A percentile compares a stretch with the other conserved stretches of the same genome.
These are phyloP conservation scores for Rhodophaea formosa DNA, from an alignment of 2,888 invertebrate genomes.

Conservation along the genomic window DNA sequence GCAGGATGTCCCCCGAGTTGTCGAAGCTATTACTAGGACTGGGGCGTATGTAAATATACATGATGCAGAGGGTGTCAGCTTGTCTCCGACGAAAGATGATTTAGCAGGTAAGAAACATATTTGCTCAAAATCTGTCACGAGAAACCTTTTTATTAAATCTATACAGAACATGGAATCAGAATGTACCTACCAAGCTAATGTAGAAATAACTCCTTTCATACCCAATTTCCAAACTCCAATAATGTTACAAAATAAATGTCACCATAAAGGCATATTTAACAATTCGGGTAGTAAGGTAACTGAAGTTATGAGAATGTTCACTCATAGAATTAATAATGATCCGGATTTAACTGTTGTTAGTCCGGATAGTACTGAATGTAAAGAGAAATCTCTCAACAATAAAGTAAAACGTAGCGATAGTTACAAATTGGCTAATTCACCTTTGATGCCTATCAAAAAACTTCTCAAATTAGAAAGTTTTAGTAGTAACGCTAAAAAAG, in stretches of 20 bases:
- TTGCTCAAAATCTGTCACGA: constrained; percentile 48
- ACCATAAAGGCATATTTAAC: constrained; percentile 41
- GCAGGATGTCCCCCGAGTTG: constrained; percentile 65
- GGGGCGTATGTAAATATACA: constrained; percentile 88
- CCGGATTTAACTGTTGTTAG: constrained; percentile 39
- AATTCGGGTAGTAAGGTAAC: constrained; percentile 63
- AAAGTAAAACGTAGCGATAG: constrained; percentile 91
- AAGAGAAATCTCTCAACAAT: constrained; percentile 52
- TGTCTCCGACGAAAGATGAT: constrained; percentile 82
- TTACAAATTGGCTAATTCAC: constrained; percentile 90
- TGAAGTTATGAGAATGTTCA: constrained; percentile 74
- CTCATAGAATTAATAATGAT: constrained; percentile 54
- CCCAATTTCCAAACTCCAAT: constrained; percentile 74
- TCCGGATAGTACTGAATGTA: constrained; percentile 34
- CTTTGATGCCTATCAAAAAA: constrained; percentile 84
- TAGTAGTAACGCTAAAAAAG: constrained; percentile 66
- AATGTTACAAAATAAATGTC: constrained; percentile 64
- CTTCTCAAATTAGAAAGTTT: constrained; percentile 77
- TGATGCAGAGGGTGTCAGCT: constrained; percentile 82
- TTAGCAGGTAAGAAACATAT: constrained; percentile 85
- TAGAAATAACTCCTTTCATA: constrained; percentile 66
- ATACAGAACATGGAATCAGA: constrained; percentile 45
- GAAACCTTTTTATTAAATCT: constrained; percentile 40
- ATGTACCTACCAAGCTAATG: constrained; percentile 40
- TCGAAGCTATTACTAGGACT: constrained; percentile 73